phyloP scores from a whole-genome alignment of 2,113 vertebrate species.

The Percina caprodes region DNA sequence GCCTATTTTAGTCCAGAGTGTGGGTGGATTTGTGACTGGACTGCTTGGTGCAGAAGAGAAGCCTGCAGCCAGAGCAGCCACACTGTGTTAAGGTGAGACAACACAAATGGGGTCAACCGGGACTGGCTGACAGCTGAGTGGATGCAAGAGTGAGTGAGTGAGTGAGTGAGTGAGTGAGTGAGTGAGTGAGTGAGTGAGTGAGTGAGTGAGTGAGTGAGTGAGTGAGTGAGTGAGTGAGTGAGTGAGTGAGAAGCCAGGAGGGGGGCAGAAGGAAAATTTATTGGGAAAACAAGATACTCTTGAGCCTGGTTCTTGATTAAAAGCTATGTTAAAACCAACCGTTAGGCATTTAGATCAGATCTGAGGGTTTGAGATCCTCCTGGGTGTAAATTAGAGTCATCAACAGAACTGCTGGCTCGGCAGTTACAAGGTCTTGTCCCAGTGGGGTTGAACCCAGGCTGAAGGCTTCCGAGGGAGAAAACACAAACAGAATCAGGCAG shows the following conservation, averaged over 20 bases:
- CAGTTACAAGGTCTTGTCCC: slow-evolving; percentile 21
- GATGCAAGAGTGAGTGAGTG: slow-evolving; percentile 23
- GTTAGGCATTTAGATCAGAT: slow-evolving; percentile 10
- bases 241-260: background rate
- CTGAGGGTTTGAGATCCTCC: slow-evolving; percentile 3
- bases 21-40: slow-evolving; percentile 27
- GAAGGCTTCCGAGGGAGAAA: slow-evolving; percentile 4
- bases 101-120: slow-evolving; percentile 16
- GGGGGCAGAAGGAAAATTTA: background rate
- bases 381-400: slow-evolving; percentile 30
- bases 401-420: slow-evolving; percentile 20
- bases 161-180: background rate
- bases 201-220: slow-evolving; percentile 18
- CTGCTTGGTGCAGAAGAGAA: slow-evolving; percentile 23
- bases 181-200: background rate
- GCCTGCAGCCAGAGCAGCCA: slow-evolving; percentile 33
- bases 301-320: slow-evolving; percentile 4
- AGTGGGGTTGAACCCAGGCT: slow-evolving; percentile 6
- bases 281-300: slow-evolving; percentile 19
- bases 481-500: slow-evolving; percentile 4
- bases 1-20: slow-evolving; percentile 40
- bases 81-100: slow-evolving; percentile 39
- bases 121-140: slow-evolving; percentile 29
- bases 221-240: background rate
- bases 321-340: background rate